These are phyloP conservation scores for Oreortyx pictus DNA, from an alignment of 2,797 vertebrate species.

Conservation along the genomic window DNA sequence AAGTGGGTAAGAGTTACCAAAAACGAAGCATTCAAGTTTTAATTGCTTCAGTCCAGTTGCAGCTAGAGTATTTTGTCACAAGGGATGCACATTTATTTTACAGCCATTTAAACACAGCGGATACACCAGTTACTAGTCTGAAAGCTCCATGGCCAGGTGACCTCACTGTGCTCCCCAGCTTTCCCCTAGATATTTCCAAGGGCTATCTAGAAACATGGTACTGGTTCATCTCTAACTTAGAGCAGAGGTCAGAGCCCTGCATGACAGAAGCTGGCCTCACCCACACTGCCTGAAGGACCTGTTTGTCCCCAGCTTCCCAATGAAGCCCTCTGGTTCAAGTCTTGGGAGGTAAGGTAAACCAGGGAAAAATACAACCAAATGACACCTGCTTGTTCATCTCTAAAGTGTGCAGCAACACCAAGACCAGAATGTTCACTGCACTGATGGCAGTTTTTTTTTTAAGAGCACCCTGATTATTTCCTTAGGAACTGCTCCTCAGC, in stretches of 20 bases:
- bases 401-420: neutral
- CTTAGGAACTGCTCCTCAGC: neutral
- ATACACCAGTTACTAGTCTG: accelerated
- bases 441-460: neutral
- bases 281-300: no score
- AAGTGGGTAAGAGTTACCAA: neutral
- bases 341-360: neutral
- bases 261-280: accelerated
- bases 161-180: neutral
- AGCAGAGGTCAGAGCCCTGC: neutral
- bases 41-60: accelerated
- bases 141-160: neutral
- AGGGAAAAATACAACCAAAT: neutral
- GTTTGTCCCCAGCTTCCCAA: accelerated
- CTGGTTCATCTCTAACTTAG: neutral
- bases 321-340: neutral
- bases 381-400: neutral
- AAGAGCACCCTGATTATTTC: neutral
- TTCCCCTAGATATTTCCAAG: accelerated
- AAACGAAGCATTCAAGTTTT: accelerated
- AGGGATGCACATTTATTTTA: accelerated
- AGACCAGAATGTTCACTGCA: neutral
- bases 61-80: neutral
- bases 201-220: neutral
- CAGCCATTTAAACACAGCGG: neutral